Evolutionary conservation across 2,888 invertebrate species (phyloP).

Genomic region (Tuberolachnus salignus): DNA sequence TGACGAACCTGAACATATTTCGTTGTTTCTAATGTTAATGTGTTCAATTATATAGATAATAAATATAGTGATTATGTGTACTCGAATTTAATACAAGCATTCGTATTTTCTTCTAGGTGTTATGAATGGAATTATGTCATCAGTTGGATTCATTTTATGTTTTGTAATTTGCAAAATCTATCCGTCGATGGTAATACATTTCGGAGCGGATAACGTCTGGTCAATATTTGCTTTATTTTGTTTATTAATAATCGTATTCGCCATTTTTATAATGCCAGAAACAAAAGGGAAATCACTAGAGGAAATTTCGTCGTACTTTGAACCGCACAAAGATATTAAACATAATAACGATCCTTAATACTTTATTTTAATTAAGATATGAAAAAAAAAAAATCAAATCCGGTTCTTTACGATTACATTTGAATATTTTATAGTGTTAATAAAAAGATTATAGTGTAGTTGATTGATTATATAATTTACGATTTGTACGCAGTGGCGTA

Average conservation of each 20-base stretch:
- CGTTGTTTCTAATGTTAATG: too few relatives aligned
- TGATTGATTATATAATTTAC: too few relatives aligned
- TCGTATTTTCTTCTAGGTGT: slow-evolving; percentile 26
- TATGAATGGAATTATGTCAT: slow-evolving; percentile 49
- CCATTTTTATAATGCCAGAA: slow-evolving; percentile 50
- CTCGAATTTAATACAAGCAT: too few relatives aligned
- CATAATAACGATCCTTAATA: background rate
- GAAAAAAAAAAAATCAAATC: background rate
- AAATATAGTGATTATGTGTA: too few relatives aligned
- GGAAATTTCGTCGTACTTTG: slow-evolving; percentile 31
- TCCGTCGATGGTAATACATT: slow-evolving; percentile 19
- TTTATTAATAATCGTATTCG: slow-evolving; percentile 13
- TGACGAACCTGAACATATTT: too few relatives aligned
- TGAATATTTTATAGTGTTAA: too few relatives aligned
- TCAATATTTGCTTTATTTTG: slow-evolving; percentile 33
- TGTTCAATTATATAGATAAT: too few relatives aligned
- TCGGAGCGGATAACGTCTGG: slow-evolving; percentile 23
- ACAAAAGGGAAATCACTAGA: slow-evolving; percentile 47
- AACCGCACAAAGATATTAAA: background rate
- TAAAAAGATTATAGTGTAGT: too few relatives aligned
- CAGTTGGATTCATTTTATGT: slow-evolving; percentile 25
- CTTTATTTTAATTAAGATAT: background rate
- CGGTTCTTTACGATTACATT: too few relatives aligned
- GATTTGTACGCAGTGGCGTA: too few relatives aligned
- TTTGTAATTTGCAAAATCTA: slow-evolving; percentile 39